These are phyloP conservation scores for Grus americana DNA, from an alignment of 2,113 vertebrate species.

Conservation along the genomic window DNA sequence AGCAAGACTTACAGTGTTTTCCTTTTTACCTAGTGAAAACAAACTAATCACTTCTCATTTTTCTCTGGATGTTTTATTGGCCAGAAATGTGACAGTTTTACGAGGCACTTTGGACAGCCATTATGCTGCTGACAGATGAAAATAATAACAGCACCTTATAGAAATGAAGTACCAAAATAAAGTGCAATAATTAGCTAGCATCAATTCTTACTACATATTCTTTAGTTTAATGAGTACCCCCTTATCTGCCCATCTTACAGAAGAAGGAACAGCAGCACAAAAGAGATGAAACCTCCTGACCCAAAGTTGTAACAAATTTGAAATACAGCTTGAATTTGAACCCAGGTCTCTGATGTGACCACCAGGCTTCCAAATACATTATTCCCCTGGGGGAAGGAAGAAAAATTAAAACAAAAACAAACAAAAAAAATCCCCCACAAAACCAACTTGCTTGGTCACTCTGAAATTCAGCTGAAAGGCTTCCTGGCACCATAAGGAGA, in stretches of 20 bases:
- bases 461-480: not conserved
- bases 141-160: not conserved
- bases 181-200: not conserved
- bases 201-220: not conserved
- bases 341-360: not conserved
- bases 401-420: not conserved
- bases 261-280: not conserved
- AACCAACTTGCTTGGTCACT: not conserved
- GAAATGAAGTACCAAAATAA: not conserved
- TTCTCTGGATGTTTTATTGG: not conserved
- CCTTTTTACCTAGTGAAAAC: not conserved
- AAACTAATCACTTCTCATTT: conserved; percentile 5
- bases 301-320: not conserved
- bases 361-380: not conserved
- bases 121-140: not conserved
- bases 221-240: not conserved
- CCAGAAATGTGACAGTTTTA: not conserved
- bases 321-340: not conserved
- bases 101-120: not conserved
- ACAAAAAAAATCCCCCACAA: no score
- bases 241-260: not conserved
- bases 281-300: not conserved
- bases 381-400: not conserved
- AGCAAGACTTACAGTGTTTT: not conserved
- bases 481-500: not conserved